Percentiles rank a stretch among this genome's conserved stretches.
Conservation (phyloP, 2,888 invertebrate genomes). For the Morpho deidamia region DNA sequence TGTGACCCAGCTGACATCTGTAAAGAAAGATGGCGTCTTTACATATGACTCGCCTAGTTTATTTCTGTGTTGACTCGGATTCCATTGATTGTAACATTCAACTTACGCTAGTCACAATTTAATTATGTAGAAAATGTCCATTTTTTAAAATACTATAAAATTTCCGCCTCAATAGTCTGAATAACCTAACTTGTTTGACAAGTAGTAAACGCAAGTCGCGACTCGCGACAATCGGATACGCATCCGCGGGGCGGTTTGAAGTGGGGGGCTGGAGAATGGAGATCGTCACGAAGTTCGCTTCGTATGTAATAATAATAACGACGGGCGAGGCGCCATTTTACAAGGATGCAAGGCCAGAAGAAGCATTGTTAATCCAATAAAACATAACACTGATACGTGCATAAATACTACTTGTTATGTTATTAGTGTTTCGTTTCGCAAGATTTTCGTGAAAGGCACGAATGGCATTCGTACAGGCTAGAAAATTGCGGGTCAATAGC, state of each 20-base stretch:
- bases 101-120: conserved; percentile 48
- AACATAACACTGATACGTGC: conserved; percentile 31
- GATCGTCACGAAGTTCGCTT: conserved; percentile 77
- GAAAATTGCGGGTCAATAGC: conserved; percentile 66
- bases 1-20: conserved; percentile 98
- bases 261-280: conserved; percentile 53
- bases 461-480: conserved; percentile 44
- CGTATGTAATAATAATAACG: conserved; percentile 73
- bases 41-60: conserved; percentile 73
- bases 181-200: conserved; percentile 78
- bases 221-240: conserved; percentile 75
- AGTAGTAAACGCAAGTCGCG: conserved; percentile 71
- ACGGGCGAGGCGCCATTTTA: conserved; percentile 74
- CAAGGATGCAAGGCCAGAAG: conserved; percentile 74
- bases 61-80: conserved; percentile 37
- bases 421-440: conserved; percentile 28
- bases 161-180: conserved; percentile 46
- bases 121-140: conserved; percentile 40
- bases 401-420: conserved; percentile 18
- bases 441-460: conserved; percentile 40
- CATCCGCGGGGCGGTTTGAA: conserved; percentile 65
- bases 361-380: conserved; percentile 56
- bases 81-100: conserved; percentile 33
- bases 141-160: conserved; percentile 41
- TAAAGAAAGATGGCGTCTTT: conserved; percentile 80